phyloP scores from a whole-genome alignment of 2,113 vertebrate genomes.

The Fukomys damarensis region DNA sequence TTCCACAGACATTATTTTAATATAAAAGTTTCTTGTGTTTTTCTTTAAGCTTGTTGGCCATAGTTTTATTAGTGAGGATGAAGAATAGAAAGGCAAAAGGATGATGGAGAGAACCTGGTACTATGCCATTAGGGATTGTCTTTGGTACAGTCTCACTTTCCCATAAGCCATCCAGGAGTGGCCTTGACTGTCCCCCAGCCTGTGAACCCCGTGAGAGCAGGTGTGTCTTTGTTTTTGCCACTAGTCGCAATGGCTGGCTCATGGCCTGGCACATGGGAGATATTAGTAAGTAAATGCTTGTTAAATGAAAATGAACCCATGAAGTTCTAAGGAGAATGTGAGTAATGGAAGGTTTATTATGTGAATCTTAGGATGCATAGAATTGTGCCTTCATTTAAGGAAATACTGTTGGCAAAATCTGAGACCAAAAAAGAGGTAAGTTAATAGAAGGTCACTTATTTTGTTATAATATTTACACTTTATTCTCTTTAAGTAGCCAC shows the following conservation, averaged over 20 bases:
- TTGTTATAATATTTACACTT: background rate
- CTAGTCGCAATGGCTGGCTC: background rate
- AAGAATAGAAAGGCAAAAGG: background rate
- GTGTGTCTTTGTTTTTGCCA: background rate
- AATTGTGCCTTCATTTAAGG: background rate
- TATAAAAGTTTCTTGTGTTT: background rate
- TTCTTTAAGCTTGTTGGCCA: background rate
- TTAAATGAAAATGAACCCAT: background rate
- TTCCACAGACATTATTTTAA: background rate
- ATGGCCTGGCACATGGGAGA: background rate
- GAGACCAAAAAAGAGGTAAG: background rate
- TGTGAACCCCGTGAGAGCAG: background rate
- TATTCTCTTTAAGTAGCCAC: background rate
- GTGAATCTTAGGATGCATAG: background rate
- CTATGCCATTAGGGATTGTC: background rate
- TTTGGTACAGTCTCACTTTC: background rate
- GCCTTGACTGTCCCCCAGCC: background rate
- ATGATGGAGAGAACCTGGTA: background rate
- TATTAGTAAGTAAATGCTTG: background rate
- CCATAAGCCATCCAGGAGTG: background rate
- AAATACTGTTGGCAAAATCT: slow-evolving; percentile 28
- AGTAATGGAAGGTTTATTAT: background rate
- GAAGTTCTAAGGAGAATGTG: background rate
- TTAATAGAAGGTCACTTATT: background rate
- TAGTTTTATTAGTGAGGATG: background rate